Evolutionary conservation across 2,113 vertebrate species (phyloP).

Genomic region (Okapia johnstoni): DNA sequence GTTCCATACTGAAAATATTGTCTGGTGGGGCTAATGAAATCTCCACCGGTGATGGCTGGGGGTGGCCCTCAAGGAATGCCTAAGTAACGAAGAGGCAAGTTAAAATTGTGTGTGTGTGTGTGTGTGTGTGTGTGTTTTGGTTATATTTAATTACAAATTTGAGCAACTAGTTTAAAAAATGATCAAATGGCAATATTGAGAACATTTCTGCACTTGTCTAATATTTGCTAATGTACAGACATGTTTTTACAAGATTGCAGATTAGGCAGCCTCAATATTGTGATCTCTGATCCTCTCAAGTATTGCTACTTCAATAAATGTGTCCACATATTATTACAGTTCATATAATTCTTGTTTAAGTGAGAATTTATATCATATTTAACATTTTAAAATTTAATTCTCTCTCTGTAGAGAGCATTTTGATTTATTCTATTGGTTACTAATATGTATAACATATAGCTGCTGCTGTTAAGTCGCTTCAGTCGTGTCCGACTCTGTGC

Average conservation of each 20-base stretch:
- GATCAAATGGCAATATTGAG: neutral
- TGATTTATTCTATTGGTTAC: neutral
- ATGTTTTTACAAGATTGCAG: neutral
- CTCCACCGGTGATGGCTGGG: neutral
- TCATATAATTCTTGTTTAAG: neutral
- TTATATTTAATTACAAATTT: neutral
- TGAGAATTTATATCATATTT: neutral
- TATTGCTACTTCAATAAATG: neutral
- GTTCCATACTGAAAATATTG: conserved; percentile 33
- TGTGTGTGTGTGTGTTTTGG: too few relatives aligned
- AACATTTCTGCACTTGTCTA: neutral
- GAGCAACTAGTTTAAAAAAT: neutral
- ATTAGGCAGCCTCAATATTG: neutral
- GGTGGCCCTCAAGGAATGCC: conserved; percentile 74
- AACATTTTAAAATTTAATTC: neutral
- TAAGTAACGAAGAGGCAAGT: neutral
- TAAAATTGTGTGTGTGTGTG: neutral
- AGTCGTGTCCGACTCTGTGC: too few relatives aligned
- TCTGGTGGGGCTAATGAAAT: neutral
- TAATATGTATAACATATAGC: neutral
- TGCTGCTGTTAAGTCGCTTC: too few relatives aligned
- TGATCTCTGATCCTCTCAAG: neutral
- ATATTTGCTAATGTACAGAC: neutral
- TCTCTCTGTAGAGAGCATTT: neutral
- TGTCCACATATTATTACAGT: neutral